A percentile compares a stretch with the other conserved stretches of the same genome.
These are phyloP conservation scores for Sebastes nivosus DNA, from an alignment of 2,797 vertebrate species.

Conservation along the genomic window DNA sequence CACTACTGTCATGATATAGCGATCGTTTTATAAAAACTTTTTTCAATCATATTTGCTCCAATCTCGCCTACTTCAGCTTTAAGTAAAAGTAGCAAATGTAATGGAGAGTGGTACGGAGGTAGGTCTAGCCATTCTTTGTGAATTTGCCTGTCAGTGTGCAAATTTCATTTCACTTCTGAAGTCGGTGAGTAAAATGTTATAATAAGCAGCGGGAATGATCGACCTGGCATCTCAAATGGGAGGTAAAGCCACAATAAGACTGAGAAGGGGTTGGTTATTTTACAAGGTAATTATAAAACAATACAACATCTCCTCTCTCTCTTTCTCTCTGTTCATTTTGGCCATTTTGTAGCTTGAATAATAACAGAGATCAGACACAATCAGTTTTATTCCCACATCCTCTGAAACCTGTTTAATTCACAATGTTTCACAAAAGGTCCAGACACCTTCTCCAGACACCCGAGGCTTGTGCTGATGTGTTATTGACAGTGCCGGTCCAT, in stretches of 20 bases:
- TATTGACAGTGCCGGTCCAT: slow-evolving; percentile 52
- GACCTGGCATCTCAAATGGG: neutral
- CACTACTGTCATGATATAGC: too few species aligned
- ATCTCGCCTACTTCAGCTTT: too few species aligned
- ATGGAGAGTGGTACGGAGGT: too few species aligned
- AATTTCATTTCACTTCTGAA: too few species aligned
- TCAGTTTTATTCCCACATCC: neutral
- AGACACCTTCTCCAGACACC: slow-evolving; percentile 30
- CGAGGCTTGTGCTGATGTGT: slow-evolving; percentile 40
- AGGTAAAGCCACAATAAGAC: neutral
- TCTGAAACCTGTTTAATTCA: slow-evolving; percentile 35
- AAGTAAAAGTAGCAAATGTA: too few species aligned
- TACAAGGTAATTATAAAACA: neutral
- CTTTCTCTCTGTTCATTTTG: neutral
- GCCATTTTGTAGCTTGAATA: neutral
- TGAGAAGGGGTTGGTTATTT: neutral
- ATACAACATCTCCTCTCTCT: neutral
- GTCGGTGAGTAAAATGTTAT: too few species aligned
- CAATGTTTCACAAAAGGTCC: slow-evolving; percentile 16
- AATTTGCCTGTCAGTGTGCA: too few species aligned
- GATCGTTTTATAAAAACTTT: too few species aligned
- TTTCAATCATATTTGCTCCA: too few species aligned
- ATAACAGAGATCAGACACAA: neutral
- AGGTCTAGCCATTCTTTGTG: too few species aligned
- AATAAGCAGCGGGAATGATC: neutral